Conservation (phyloP, 2,888 invertebrate genomes). For the Polia nebulosa region DNA sequence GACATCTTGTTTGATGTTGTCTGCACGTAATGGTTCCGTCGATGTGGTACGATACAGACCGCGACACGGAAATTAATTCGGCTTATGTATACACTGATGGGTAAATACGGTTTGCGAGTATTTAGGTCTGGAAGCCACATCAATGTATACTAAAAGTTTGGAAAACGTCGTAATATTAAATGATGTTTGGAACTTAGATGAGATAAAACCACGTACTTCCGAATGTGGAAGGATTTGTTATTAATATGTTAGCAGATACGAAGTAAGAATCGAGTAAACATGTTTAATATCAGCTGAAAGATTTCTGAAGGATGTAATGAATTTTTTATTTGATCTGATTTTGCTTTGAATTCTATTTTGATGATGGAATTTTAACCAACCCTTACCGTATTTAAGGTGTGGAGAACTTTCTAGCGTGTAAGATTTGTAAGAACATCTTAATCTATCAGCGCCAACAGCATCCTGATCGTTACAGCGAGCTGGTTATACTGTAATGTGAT, state of each 20-base stretch:
- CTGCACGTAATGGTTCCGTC: slow-evolving; percentile 72
- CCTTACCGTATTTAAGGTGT: not conserved
- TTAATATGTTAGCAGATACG: slow-evolving; percentile 47
- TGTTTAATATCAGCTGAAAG: slow-evolving; percentile 36
- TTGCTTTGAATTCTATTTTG: slow-evolving; percentile 4
- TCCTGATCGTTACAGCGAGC: too few species aligned
- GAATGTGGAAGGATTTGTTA: slow-evolving; percentile 42
- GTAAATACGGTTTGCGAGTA: slow-evolving; percentile 33
- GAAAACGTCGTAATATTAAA: slow-evolving; percentile 50
- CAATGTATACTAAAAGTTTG: slow-evolving; percentile 49
- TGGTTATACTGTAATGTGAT: too few species aligned
- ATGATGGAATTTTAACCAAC: not conserved
- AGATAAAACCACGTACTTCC: slow-evolving; percentile 51
- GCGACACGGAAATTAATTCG: slow-evolving; percentile 75
- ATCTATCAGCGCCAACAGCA: too few species aligned
- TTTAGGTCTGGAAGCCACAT: slow-evolving; percentile 19
- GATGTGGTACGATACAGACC: slow-evolving; percentile 69
- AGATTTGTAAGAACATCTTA: not conserved
- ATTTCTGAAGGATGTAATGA: slow-evolving; percentile 35
- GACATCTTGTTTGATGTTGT: slow-evolving; percentile 71
- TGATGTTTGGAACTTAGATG: slow-evolving; percentile 44
- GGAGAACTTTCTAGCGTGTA: not conserved
- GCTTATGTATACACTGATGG: slow-evolving; percentile 56
- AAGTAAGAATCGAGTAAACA: slow-evolving; percentile 42
- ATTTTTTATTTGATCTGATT: slow-evolving; percentile 30